Base-by-base conservation (phyloP, 2,888 invertebrate genomes). In the Hemithea aestivaria region DNA sequence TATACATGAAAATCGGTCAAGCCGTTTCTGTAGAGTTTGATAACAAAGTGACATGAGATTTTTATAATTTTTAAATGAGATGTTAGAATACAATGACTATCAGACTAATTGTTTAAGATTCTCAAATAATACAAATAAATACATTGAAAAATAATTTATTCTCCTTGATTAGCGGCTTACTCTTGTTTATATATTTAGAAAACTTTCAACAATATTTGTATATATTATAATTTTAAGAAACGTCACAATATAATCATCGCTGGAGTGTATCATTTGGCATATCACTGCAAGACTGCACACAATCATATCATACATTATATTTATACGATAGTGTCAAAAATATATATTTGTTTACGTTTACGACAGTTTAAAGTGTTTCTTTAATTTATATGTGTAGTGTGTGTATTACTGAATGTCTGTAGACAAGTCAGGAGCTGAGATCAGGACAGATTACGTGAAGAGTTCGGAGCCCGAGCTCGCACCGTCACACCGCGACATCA, bases 81-180 rank as follows among this genome's bases (percentile, higher is more conserved):
- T n/a, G n/a, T n/a, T n/a, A n/a, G n/a, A n/a, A n/a, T n/a, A n/a
- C n/a, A n/a, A n/a, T n/a, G n/a, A n/a, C n/a, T n/a, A n/a, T n/a
- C n/a, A n/a, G n/a, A n/a, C n/a, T n/a, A n/a, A n/a, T n/a, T n/a
- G n/a, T n/a, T 24, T 7, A 10, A 16, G 24, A 24, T 35, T 30
- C 40, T 11, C 28, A 64, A 82, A 79, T 74, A 60, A 73, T 76
- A 81, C 67, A 59, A 70, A 56, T 56, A 40, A 49, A 27, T 84
- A 77, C 74, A 74, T 84, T 85, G 77, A 84, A 87, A 85, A 87
- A 84, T 84, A 85, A 80, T 84, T 87, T 84, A 83, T 83, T 85
- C 71, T 79, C 66, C 80, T 76, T 74, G 81, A 82, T 85, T 82
- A 77, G 69, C 79, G 68, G 73, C 70, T 76, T 83, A 74, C 63